These are phyloP conservation scores for Caenorhabditis sp. DNA, from an alignment of 2,888 invertebrate genomes.

Conservation along the genomic window DNA sequence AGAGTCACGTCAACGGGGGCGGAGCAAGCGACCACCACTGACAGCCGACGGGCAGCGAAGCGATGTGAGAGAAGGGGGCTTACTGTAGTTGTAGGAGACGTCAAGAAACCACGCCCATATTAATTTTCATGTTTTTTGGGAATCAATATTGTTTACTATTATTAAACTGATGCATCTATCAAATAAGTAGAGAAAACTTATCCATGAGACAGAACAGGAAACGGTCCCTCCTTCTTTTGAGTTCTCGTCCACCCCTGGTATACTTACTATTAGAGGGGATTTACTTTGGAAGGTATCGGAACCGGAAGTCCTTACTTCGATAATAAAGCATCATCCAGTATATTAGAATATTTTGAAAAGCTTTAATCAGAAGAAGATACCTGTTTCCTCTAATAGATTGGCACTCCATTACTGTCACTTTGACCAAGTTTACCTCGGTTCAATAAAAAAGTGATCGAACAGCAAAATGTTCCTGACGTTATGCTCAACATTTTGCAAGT, in stretches of 20 bases:
- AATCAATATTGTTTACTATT: not conserved
- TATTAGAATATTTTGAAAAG: no score
- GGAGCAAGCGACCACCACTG: slow-evolving; percentile 34
- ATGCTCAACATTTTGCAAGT: no score
- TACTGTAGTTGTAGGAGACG: slow-evolving; percentile 32
- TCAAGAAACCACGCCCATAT: slow-evolving; percentile 39
- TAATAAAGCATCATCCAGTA: no score
- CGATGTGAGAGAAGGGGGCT: slow-evolving; percentile 13
- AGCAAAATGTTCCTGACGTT: no score
- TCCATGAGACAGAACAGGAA: not conserved
- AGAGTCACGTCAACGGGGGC: slow-evolving; percentile 55
- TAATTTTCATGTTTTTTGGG: slow-evolving; percentile 18
- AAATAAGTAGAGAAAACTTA: not conserved
- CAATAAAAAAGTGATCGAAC: no score
- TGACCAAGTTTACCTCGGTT: no score
- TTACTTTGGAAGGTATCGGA: no score
- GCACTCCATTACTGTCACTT: no score
- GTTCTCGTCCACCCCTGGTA: not conserved
- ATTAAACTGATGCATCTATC: not conserved
- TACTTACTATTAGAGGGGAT: not conserved
- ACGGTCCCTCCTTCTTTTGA: not conserved
- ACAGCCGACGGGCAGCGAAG: slow-evolving; percentile 13
- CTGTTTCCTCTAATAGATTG: no score
- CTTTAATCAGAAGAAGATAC: no score
- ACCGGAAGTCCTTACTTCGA: no score